A percentile compares a stretch with the other conserved stretches of the same genome.
These are phyloP conservation scores for Pandemis cinnamomeana DNA, from an alignment of 2,888 invertebrate species.

Conservation along the genomic window DNA sequence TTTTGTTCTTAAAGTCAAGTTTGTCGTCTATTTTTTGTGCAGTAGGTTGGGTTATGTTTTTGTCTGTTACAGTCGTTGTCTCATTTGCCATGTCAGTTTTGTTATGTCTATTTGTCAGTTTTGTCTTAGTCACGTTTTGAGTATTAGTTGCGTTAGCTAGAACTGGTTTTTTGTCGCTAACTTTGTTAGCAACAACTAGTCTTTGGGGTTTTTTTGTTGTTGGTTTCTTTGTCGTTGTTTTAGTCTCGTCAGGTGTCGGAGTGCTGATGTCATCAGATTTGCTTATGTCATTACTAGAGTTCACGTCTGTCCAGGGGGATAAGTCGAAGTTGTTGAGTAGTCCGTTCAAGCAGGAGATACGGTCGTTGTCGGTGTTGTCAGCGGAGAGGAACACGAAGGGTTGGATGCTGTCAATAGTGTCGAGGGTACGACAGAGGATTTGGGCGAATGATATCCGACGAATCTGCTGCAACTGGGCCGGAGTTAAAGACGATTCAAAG, in stretches of 20 bases:
- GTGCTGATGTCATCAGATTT: constrained; percentile 61
- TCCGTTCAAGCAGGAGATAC: constrained; percentile 84
- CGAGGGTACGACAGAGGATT: constrained; percentile 88
- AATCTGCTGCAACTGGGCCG: constrained; percentile 90
- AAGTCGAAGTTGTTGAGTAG: constrained; percentile 85
- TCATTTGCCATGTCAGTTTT: constrained; percentile 52
- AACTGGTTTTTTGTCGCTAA: constrained; percentile 54
- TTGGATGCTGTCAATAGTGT: constrained; percentile 87
- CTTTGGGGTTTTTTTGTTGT: constrained; percentile 58
- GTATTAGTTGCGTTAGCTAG: constrained; percentile 50
- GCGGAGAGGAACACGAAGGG: constrained; percentile 88
- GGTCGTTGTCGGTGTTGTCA: constrained; percentile 84
- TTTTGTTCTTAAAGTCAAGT: constrained; percentile 84
- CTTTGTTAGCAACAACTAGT: constrained; percentile 46
- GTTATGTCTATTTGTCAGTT: constrained; percentile 54
- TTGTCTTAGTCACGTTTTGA: constrained; percentile 51
- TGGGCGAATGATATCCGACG: constrained; percentile 89
- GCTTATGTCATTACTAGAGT: constrained; percentile 68
- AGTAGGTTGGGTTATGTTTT: constrained; percentile 49
- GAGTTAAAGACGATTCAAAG: constrained; percentile 89
- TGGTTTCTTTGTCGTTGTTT: constrained; percentile 46
- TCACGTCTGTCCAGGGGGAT: constrained; percentile 85
- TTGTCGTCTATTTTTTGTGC: constrained; percentile 83
- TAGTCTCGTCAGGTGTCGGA: constrained; percentile 44
- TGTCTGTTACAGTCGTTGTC: constrained; percentile 51